These are phyloP conservation scores for Aegithalos caudatus DNA, from an alignment of 2,113 vertebrate species.

Conservation along the genomic window DNA sequence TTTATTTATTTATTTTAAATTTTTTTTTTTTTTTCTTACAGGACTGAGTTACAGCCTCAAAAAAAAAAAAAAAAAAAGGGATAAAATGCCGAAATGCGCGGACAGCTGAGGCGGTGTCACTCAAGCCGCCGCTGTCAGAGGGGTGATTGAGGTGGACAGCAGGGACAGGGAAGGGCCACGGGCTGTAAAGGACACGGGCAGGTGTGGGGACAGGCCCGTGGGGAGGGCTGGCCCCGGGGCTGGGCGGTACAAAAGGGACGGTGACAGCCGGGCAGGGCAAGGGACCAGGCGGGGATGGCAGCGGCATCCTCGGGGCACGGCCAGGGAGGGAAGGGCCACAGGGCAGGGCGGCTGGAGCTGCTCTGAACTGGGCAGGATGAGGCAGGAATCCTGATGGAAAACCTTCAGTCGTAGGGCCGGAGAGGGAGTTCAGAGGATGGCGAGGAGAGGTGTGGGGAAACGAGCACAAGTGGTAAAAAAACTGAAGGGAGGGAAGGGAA, in stretches of 20 bases:
- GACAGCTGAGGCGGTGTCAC: conserved; percentile 96
- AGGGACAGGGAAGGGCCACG: conserved; percentile 81
- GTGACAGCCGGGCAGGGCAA: background rate
- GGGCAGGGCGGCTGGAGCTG: background rate
- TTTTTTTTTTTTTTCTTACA: accelerated
- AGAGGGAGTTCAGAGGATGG: background rate
- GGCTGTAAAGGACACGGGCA: conserved; percentile 94
- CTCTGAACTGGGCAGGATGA: background rate
- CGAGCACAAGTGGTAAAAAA: background rate
- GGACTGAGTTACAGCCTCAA: background rate
- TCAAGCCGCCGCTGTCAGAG: conserved; percentile 83
- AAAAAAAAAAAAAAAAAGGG: conserved; percentile 47
- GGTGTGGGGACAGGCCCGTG: conserved; percentile 76
- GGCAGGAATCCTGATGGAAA: background rate
- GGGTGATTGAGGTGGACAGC: conserved; percentile 95
- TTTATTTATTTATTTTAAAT: no score
- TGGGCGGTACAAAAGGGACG: conserved; percentile 84
- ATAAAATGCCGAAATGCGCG: background rate
- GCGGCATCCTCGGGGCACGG: background rate
- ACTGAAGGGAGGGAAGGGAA: background rate
- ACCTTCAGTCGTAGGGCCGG: accelerated
- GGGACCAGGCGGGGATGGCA: background rate
- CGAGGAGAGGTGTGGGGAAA: background rate
- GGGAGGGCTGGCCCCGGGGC: conserved; percentile 43
- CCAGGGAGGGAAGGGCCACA: background rate